Percentiles rank a stretch among this genome's conserved stretches.
phyloP scores from a whole-genome alignment of 1,140 invertebrate species.

The Hylaeus anthracinus region DNA sequence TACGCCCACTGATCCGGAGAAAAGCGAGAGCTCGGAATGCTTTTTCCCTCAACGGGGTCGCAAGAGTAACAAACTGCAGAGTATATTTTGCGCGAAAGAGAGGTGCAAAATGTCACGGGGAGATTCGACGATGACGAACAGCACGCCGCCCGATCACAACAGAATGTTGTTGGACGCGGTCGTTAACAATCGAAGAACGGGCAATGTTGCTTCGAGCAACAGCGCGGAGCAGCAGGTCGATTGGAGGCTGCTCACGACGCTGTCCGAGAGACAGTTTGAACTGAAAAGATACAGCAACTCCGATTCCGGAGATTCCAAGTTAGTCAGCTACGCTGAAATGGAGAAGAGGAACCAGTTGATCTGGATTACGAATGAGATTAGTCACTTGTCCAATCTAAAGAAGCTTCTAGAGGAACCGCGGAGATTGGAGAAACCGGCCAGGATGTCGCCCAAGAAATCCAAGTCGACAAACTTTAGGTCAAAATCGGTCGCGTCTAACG shows the following conservation, averaged over 20 bases:
- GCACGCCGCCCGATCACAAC: slow-evolving; percentile 66
- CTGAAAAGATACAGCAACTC: slow-evolving; percentile 66
- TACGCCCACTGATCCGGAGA: slow-evolving; percentile 65
- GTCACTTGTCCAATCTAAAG: slow-evolving; percentile 80
- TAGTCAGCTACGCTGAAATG: slow-evolving; percentile 77
- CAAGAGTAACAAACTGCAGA: slow-evolving; percentile 65
- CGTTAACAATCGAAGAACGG: slow-evolving; percentile 55
- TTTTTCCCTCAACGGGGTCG: slow-evolving; percentile 72
- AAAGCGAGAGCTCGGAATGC: slow-evolving; percentile 78
- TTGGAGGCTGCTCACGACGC: slow-evolving; percentile 73
- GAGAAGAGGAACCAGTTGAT: slow-evolving; percentile 81
- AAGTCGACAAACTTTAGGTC: slow-evolving; percentile 55
- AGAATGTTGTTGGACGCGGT: slow-evolving; percentile 67
- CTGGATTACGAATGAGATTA: slow-evolving; percentile 82
- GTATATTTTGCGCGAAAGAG: slow-evolving; percentile 66
- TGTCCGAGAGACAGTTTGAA: slow-evolving; percentile 72
- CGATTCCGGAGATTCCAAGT: slow-evolving; percentile 70
- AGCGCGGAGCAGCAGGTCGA: slow-evolving; percentile 56
- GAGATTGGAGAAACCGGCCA: slow-evolving; percentile 58
- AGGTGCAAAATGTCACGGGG: slow-evolving; percentile 62
- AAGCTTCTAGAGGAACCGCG: slow-evolving; percentile 76
- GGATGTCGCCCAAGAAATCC: slow-evolving; percentile 64
- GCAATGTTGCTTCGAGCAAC: slow-evolving; percentile 59
- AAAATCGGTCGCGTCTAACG: slow-evolving; percentile 31
- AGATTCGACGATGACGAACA: slow-evolving; percentile 66